Evolutionary conservation across 2,797 vertebrate genomes (phyloP), one percentile per base, ranked within the genome.

Genomic region (Vultur gryphus): DNA sequence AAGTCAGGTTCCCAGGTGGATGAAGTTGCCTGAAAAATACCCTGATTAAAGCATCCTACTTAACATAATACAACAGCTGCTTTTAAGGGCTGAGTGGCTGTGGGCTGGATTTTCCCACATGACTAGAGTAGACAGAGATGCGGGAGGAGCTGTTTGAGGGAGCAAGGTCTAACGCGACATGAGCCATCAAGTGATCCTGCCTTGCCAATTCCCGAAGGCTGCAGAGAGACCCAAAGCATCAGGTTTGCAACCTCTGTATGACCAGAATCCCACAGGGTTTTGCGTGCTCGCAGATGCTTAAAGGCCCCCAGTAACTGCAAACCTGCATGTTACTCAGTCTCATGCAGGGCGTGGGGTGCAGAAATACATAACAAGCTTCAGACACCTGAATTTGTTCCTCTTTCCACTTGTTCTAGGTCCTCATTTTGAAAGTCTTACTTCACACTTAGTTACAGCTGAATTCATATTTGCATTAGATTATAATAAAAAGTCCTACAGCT

Each of bases 131-230:
- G 48, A 13, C 16, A 61, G 59, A 84, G 72, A 13, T 39, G 55
- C 8, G 2, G 44, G 17, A 85, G 65, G 65, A 92, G 80, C 61
- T 37, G 57, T 10, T 37, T 35, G 73, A 86, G 51, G 31, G 57
- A 69, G 29, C 0, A 0, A 89, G n/a, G 29, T 62, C 64, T 92
- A 58, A 92, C 0, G 5, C 1, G 3, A 87, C 41, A 16, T 1
- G 8, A 84, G 54, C 58, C 81, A 46, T 37, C 35, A 46, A 89
- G 78, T 31, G 62, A 82, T 37, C 39, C 55, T 0, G 0, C 54
- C 75, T 33, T 64, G 43, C 25, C 2, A 1, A 25, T 35, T 73
- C 93, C 71, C 59, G 82, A 29, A 69, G 1, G 1, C 65, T 35
- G 31, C 69, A 41, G n/a, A 93, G 69, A 94, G 23, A 54, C 51